phyloP scores from a whole-genome alignment of 2,888 invertebrate species.

The Lacanobia oleracea region DNA sequence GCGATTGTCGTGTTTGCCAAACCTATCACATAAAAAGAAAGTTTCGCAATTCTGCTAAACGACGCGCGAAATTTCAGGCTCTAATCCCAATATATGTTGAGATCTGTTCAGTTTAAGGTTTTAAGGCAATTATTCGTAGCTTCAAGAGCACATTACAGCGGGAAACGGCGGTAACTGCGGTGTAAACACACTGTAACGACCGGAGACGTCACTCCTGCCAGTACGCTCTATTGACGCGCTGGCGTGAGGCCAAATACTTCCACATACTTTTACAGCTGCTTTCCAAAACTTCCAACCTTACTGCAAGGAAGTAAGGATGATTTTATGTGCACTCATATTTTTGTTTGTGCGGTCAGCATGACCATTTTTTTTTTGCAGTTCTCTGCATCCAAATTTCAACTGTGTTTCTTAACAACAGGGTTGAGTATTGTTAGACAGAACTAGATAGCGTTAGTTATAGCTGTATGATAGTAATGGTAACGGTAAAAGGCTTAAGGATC shows the following conservation, averaged over 20 bases:
- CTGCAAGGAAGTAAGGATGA: not conserved
- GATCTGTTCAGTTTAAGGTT: constrained; percentile 39
- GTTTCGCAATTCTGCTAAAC: constrained; percentile 26
- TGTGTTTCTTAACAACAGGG: constrained; percentile 23
- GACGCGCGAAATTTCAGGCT: constrained; percentile 14
- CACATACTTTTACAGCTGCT: constrained; percentile 4
- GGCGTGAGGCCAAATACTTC: constrained; percentile 67
- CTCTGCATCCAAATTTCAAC: constrained; percentile 36
- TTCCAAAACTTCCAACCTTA: constrained; percentile 24
- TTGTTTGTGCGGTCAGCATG: constrained; percentile 62
- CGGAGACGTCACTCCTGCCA: constrained; percentile 64
- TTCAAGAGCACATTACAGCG: constrained; percentile 65
- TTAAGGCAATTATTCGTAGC: constrained; percentile 39
- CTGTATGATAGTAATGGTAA: constrained; percentile 69
- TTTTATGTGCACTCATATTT: constrained; percentile 1
- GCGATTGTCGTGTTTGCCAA: constrained; percentile 13
- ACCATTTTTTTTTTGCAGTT: constrained; percentile 57
- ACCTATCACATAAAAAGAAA: constrained; percentile 37
- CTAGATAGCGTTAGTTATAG: constrained; percentile 51
- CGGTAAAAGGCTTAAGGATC: constrained; percentile 69
- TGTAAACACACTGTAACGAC: constrained; percentile 69
- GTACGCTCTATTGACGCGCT: constrained; percentile 72
- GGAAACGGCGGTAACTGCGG: constrained; percentile 67
- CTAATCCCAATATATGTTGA: constrained; percentile 36
- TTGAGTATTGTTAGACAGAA: constrained; percentile 21